Evolutionary conservation across 23 tunicate species (phyloP), one percentile per base, ranked within the genome.

Genomic region (Styela plicata): DNA sequence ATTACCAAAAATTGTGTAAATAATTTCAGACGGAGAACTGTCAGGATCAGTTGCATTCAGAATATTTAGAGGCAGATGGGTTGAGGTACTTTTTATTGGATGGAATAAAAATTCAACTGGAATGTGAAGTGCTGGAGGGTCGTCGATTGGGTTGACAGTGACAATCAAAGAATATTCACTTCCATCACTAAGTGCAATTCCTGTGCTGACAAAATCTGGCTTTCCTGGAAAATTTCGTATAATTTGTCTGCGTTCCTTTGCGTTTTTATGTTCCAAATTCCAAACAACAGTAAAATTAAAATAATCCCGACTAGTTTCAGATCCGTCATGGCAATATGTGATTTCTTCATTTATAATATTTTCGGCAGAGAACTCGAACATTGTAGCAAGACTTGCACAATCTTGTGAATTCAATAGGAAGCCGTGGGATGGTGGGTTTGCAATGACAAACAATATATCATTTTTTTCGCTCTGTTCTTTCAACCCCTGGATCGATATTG

Each of bases 31-130:
- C 1, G 79, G 52, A 2, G 52, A 3, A 63, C 89, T 87, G 89
- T 91, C 97, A 33, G 74, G 73, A 63, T 91, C 97, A 25, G 64
- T 69, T 10, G 86, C 83, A 24, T 52, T 36, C 16, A 91, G 53
- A 20, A 91, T 80, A 22, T 61, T 24, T 33, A 44, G 69, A n/a
- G 92, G 85, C 32, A 91, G 84, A 34, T 82, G 85, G 21, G 91
- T 91, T 13, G 82, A 69, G 25, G 86, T 34, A 57, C 84, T 83
- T 33, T 70, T 65, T 5, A 91, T 62, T 44, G 97, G 97, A 24
- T 37, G 73, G 44, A 91, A 87, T 2, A 87, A 66, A 68, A 36
- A 87, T 81, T 74, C 52, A 1, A 74, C 16, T 2, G 91, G 92
- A 18, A 91, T 91, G 22, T 73, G 33, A 2, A 91, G 68, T 20